phyloP scores from a whole-genome alignment of 2,888 invertebrate genomes.

The Cephonodes hylas region DNA sequence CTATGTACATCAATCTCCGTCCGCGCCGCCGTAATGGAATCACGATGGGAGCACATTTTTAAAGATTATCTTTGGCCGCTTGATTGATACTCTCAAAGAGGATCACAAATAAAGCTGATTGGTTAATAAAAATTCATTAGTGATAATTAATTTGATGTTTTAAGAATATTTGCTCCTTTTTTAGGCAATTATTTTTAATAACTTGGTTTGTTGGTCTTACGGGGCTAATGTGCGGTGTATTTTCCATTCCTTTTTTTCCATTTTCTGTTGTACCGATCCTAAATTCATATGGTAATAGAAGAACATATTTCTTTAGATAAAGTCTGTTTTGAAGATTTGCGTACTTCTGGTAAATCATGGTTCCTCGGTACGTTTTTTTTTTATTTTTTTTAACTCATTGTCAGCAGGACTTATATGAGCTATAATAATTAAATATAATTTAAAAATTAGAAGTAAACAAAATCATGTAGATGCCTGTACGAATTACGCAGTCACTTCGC shows the following conservation, averaged over 20 bases:
- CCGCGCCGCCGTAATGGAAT: conserved; percentile 23
- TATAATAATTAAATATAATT: too few species aligned
- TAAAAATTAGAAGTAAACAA: not conserved
- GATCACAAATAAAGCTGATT: not conserved
- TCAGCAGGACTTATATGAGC: too few species aligned
- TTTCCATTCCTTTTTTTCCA: too few species aligned
- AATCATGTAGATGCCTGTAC: not conserved
- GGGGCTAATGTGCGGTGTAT: too few species aligned
- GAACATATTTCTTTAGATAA: too few species aligned
- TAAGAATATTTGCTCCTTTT: not conserved
- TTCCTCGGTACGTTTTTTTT: too few species aligned
- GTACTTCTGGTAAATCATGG: too few species aligned
- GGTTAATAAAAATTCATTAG: not conserved
- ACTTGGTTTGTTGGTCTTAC: too few species aligned
- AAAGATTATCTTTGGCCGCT: not conserved
- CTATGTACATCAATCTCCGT: conserved; percentile 30
- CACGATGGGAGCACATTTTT: conserved; percentile 15
- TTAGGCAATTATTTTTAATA: not conserved
- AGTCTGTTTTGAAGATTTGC: too few species aligned
- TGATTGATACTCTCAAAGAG: not conserved
- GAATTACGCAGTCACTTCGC: conserved; percentile 2
- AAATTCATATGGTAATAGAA: too few species aligned
- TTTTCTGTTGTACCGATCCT: too few species aligned
- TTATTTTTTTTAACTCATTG: too few species aligned
- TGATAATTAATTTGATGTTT: not conserved